Percentiles rank a stretch among this genome's conserved stretches.
These are phyloP conservation scores for Esox lucius DNA, from an alignment of 2,797 vertebrate species.

Conservation along the genomic window DNA sequence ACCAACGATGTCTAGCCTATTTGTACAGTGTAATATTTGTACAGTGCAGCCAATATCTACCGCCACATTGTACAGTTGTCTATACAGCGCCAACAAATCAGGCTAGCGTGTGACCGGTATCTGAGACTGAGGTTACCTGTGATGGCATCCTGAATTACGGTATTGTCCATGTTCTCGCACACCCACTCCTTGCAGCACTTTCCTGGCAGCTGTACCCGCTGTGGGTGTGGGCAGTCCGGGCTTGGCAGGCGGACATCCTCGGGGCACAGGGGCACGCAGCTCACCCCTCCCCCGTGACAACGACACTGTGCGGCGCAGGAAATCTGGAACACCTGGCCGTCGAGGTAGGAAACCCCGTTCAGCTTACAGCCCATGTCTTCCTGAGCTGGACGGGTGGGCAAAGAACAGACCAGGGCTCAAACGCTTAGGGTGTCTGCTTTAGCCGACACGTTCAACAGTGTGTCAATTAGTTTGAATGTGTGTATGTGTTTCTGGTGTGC, in stretches of 20 bases:
- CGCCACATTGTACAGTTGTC: not conserved
- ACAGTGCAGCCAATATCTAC: not conserved
- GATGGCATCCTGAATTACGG: slow-evolving; percentile 66
- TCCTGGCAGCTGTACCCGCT: slow-evolving; percentile 77
- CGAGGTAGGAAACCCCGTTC: slow-evolving; percentile 79
- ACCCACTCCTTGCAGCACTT: slow-evolving; percentile 94
- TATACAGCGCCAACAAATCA: not conserved
- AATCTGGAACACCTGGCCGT: slow-evolving; percentile 90
- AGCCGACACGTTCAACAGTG: not conserved
- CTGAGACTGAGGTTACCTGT: slow-evolving; percentile 60
- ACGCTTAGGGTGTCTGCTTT: not conserved
- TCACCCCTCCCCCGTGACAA: slow-evolving; percentile 84
- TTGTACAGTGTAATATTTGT: not conserved
- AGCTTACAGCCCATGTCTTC: slow-evolving; percentile 81
- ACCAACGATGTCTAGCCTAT: not conserved
- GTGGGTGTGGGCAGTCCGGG: slow-evolving; percentile 85
- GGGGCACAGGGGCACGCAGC: slow-evolving; percentile 82
- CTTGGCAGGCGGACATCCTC: slow-evolving; percentile 78
- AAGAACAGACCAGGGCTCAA: slow-evolving; percentile 6
- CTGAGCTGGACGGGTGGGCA: slow-evolving; percentile 68
- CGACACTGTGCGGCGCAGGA: slow-evolving; percentile 83
- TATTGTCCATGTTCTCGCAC: slow-evolving; percentile 78
- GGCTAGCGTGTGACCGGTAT: not conserved
- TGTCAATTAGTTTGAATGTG: not conserved
- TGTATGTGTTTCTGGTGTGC: not conserved